A percentile compares a stretch with the other conserved stretches of the same genome.
Conservation (phyloP, 2,888 invertebrate species). For the Platycnemis pennipes region DNA sequence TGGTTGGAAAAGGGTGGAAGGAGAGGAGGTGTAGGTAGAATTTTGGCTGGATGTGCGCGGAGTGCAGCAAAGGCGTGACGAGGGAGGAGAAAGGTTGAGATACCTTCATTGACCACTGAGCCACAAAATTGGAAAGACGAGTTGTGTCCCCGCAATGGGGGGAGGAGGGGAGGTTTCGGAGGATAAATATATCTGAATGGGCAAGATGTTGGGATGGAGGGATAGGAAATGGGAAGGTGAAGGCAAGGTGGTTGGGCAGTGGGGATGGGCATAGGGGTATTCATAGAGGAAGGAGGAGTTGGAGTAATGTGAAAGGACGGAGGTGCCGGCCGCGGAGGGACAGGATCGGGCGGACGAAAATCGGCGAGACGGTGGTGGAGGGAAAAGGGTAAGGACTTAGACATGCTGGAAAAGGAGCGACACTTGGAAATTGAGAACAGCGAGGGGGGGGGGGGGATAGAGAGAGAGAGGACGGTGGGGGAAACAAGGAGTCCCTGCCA, state of each 20-base stretch:
- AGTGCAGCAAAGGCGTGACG: neutral
- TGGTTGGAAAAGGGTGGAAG: too few species aligned
- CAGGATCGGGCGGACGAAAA: neutral
- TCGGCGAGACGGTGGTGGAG: neutral
- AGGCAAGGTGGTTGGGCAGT: neutral
- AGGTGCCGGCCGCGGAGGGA: neutral
- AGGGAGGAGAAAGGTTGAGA: neutral
- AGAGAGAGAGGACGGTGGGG: neutral
- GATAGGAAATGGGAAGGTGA: neutral
- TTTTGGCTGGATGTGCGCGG: neutral
- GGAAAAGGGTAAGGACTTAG: neutral
- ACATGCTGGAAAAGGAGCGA: neutral
- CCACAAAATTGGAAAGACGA: conserved; percentile 58
- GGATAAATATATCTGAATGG: conserved; percentile 20
- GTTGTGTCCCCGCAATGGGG: neutral
- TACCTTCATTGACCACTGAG: conserved; percentile 53
- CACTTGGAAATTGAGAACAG: neutral
- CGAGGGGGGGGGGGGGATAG: neutral
- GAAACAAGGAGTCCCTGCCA: neutral
- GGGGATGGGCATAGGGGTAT: neutral
- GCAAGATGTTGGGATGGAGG: neutral
- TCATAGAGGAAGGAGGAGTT: neutral
- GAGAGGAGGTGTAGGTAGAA: neutral
- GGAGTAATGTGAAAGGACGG: neutral
- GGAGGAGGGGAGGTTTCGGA: neutral